Evolutionary conservation across 2,888 invertebrate species (phyloP), one percentile per base, ranked within the genome.

Genomic region (Dromius quadrimaculatus): DNA sequence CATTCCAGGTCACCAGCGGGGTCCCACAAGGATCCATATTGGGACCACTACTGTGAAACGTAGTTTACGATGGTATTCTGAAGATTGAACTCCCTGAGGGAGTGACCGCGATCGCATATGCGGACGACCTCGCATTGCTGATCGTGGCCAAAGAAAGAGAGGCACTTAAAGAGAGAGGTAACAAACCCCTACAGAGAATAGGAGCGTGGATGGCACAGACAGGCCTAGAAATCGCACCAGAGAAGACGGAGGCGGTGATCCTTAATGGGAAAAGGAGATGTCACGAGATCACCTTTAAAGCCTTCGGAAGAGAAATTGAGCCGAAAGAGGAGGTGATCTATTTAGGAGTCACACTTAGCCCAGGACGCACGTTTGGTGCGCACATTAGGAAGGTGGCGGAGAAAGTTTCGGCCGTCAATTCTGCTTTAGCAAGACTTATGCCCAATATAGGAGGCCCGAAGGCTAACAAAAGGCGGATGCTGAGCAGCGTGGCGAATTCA

Each of bases 221-320:
- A 2, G 13, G 50, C 11, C 72, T 74, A 4, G 4, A 71, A 15
- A 38, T 71, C 2, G 73, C 63, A 5, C 68, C 63, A 0, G 57
- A 61, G 28, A 73, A 72, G 36, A 73, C 71, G 6, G 72, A 73
- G 34, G 36, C 71, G 1, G 41, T 71, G 1, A 41, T 70, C 8
- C 38, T 73, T 5, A 38, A 54, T 13, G 71, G 32, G 6, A 73
- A 36, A 13, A 63, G 54, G 8, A 73, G 69, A 32, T 28, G 71
- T 47, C 38, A 8, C 19, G 69, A 32, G 20, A 70, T 47, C 38
- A 8, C 19, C 3, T 59, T 72, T 11, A 6, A 54, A 3, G 32
- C 64, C 11, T 34, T 36, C 1, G 61, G 17, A 2, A 17, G 0
- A 2, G 8, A 28, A 1, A 38, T 68, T 11, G 22, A 9, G 9